phyloP scores from a whole-genome alignment of 2,113 vertebrate genomes.

The Sphyrna mokarran region DNA sequence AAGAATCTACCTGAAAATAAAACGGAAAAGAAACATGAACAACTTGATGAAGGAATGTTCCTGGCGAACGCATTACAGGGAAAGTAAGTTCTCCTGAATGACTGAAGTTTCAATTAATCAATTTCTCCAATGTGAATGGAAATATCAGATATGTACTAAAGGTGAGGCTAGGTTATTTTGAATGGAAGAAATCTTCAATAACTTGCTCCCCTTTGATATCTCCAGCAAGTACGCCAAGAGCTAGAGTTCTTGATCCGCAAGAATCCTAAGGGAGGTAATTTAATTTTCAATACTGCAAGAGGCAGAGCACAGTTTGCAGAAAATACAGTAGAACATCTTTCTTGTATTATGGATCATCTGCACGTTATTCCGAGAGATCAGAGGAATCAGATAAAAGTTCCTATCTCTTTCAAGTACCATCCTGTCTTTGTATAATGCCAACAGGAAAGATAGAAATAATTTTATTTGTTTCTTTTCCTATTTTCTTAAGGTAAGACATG shows the following conservation, averaged over 20 bases:
- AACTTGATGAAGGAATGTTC: background rate
- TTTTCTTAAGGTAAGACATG: background rate
- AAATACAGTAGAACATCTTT: background rate
- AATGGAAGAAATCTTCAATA: constrained; percentile 5
- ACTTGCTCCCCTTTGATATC: background rate
- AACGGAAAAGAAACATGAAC: background rate
- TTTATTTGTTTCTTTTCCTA: background rate
- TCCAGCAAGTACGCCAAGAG: background rate
- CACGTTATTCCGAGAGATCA: background rate
- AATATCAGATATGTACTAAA: background rate
- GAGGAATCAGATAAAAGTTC: constrained; percentile 11
- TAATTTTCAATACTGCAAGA: background rate
- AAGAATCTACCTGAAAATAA: background rate
- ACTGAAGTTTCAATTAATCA: background rate
- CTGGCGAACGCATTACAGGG: background rate
- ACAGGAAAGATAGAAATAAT: background rate
- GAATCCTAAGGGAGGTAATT: background rate
- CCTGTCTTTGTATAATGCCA: background rate
- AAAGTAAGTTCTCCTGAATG: background rate
- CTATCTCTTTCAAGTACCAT: background rate
- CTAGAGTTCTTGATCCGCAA: background rate
- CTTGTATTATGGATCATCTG: background rate
- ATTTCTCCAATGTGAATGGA: background rate
- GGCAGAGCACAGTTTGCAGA: background rate
- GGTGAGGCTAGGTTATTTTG: background rate